These are phyloP conservation scores for Eulacestoma nigropectus DNA, from an alignment of 2,113 vertebrate species.

Conservation along the genomic window DNA sequence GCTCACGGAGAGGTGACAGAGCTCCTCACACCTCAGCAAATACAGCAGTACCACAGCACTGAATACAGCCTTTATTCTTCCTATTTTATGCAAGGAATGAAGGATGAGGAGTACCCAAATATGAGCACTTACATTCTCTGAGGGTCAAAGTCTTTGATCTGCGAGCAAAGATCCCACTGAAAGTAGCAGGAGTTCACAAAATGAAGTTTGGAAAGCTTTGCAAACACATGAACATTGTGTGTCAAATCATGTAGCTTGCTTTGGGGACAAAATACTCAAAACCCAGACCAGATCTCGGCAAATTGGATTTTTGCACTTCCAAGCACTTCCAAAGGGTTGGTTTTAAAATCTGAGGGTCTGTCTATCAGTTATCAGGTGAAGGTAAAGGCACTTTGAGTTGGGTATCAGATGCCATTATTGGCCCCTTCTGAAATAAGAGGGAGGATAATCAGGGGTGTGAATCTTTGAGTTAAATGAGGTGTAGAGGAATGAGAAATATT, in stretches of 20 bases:
- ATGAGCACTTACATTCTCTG: not conserved
- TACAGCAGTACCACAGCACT: not conserved
- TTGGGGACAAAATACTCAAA: not conserved
- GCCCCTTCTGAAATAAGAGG: not conserved
- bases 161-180: not conserved
- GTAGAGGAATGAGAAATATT: not conserved
- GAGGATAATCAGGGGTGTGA: not conserved
- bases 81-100: conserved; percentile 22
- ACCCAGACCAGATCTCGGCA: not conserved
- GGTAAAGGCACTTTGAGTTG: not conserved
- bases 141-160: conserved; percentile 2
- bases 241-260: not conserved
- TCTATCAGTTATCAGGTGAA: not conserved
- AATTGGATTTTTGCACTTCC: not conserved
- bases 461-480: not conserved
- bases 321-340: not conserved
- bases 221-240: not conserved
- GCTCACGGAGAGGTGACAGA: not conserved
- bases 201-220: not conserved
- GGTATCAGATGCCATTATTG: not conserved
- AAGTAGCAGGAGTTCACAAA: conserved; percentile 24
- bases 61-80: not conserved
- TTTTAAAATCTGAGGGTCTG: not conserved
- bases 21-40: not conserved
- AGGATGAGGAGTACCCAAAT: not conserved